Percentiles rank a stretch among this genome's conserved stretches.
Evolutionary conservation across 2,797 vertebrate species (phyloP).

Genomic region (Siniperca undulata): DNA sequence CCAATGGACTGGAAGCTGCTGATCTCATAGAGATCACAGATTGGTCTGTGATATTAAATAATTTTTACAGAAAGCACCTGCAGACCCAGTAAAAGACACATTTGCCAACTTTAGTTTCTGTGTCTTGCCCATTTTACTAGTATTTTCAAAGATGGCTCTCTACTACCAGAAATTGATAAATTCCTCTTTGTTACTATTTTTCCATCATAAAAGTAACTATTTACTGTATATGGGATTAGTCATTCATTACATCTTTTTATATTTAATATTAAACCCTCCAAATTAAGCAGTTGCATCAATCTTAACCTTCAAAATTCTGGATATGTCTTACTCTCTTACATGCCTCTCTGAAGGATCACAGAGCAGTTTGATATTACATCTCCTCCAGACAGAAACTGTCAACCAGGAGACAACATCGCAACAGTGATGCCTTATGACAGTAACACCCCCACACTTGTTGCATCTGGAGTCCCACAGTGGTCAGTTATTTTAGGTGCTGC

Average conservation of each 20-base stretch:
- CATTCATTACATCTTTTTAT: background rate
- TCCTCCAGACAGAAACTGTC: slow-evolving; percentile 40
- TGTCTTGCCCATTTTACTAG: background rate
- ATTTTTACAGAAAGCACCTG: no score
- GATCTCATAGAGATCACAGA: background rate
- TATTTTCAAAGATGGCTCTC: background rate
- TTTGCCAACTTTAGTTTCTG: no score
- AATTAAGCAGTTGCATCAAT: slow-evolving; percentile 12
- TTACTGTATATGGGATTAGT: background rate
- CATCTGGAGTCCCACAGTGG: slow-evolving; percentile 12
- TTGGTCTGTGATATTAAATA: background rate
- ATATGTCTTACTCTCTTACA: background rate
- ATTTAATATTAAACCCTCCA: background rate
- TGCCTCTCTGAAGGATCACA: slow-evolving; percentile 4
- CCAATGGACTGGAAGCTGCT: background rate
- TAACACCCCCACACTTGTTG: slow-evolving; percentile 36
- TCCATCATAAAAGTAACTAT: background rate
- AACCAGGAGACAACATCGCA: slow-evolving; percentile 7
- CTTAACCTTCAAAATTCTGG: slow-evolving; percentile 1
- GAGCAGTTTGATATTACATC: slow-evolving; percentile 32
- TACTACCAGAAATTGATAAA: background rate
- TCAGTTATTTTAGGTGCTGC: slow-evolving; percentile 25
- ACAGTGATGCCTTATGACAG: slow-evolving; percentile 27
- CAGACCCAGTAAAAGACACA: no score
- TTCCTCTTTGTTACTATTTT: background rate